Conservation (phyloP, 2,113 vertebrate genomes). For the Brachirus orientalis region DNA sequence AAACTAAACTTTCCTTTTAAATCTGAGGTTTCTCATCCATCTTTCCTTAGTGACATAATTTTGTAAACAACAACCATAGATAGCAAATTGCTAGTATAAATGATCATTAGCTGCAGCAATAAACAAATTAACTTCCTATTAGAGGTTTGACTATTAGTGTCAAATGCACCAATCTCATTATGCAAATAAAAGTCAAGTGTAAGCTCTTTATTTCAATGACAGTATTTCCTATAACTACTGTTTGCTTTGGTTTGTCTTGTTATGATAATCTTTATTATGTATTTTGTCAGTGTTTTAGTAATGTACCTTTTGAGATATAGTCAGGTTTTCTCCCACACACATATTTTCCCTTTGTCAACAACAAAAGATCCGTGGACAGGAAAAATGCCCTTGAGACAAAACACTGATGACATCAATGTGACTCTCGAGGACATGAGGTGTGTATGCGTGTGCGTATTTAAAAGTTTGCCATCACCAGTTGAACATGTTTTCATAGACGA, state of each 20-base stretch:
- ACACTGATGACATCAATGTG: conserved; percentile 58
- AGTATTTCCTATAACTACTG: neutral
- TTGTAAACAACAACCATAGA: too few species aligned
- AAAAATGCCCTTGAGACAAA: conserved; percentile 44
- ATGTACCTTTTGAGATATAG: neutral
- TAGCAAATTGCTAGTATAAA: too few species aligned
- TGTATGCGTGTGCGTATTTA: neutral
- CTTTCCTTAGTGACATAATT: too few species aligned
- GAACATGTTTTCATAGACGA: conserved; percentile 23
- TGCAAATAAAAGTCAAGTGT: too few species aligned
- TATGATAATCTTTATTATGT: neutral
- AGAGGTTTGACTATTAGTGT: too few species aligned
- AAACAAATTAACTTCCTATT: too few species aligned
- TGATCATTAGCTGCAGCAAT: too few species aligned
- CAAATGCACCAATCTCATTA: too few species aligned
- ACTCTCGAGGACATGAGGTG: conserved; percentile 32
- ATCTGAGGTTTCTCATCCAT: too few species aligned
- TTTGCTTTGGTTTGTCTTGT: neutral
- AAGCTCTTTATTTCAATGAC: too few species aligned
- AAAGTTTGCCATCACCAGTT: conserved; percentile 26
- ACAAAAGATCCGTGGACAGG: conserved; percentile 31
- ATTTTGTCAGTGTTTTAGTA: neutral
- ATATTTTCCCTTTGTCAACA: conserved; percentile 17
- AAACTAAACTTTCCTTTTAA: too few species aligned
- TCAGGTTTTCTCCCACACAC: conserved; percentile 9